A percentile compares a stretch with the other conserved stretches of the same genome.
Conservation (phyloP, 1,140 invertebrate species). For the Lanistes nyassanus region DNA sequence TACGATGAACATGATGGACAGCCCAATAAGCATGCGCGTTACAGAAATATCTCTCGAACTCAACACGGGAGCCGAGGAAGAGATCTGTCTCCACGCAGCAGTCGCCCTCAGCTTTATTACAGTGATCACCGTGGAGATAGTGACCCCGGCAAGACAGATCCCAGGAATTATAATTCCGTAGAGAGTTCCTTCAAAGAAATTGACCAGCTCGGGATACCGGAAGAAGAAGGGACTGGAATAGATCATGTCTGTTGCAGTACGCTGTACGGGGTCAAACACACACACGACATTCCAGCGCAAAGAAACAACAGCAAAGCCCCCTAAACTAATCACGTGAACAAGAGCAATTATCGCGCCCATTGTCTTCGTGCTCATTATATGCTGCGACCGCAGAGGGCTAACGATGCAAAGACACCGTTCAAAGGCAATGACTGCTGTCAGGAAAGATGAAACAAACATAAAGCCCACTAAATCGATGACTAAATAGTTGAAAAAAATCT, state of each 20-base stretch:
- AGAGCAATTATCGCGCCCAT: not conserved
- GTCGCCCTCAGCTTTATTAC: constrained; percentile 11
- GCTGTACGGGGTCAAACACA: constrained; percentile 13
- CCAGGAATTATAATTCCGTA: constrained; percentile 19
- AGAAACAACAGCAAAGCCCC: not conserved
- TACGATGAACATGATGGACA: constrained; percentile 16
- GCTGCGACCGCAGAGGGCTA: constrained; percentile 1
- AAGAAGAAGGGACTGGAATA: constrained; percentile 8
- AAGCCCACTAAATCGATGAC: constrained; percentile 1
- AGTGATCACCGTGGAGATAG: constrained; percentile 11
- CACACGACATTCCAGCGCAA: constrained; percentile 8
- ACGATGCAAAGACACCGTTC: constrained; percentile 24
- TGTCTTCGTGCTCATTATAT: constrained; percentile 5
- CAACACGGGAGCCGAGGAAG: not conserved
- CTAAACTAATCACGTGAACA: constrained; percentile 10
- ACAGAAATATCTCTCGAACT: constrained; percentile 3
- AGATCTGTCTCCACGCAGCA: constrained; percentile 20
- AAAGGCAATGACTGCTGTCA: constrained; percentile 25
- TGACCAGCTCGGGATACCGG: not conserved
- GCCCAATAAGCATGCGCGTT: constrained; percentile 21
- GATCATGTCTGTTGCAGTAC: not conserved
- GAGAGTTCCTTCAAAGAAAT: constrained; percentile 11
- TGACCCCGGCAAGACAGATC: constrained; percentile 10
- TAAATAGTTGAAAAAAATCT: not conserved
- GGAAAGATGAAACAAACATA: constrained; percentile 13